phyloP scores from a whole-genome alignment of 2,797 vertebrate genomes.

The Danio jaintianensis region DNA sequence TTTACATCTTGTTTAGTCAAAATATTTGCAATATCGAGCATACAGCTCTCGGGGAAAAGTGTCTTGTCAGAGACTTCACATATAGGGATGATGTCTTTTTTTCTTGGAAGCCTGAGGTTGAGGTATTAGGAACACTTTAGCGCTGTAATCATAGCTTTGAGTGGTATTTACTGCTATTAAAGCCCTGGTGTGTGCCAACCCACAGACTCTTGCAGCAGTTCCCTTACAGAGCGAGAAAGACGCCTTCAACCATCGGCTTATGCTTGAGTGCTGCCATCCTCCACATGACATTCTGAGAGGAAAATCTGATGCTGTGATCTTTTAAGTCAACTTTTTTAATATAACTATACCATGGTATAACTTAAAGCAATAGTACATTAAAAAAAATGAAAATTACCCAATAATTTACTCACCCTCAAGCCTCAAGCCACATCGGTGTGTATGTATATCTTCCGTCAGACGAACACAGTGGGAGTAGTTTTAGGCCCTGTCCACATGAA shows the following conservation, averaged over 20 bases:
- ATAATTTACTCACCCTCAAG: too few species aligned
- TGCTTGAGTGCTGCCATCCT: slow-evolving; percentile 17
- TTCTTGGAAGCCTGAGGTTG: slow-evolving; percentile 54
- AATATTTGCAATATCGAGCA: not conserved
- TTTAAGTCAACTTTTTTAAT: too few species aligned
- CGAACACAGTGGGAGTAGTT: too few species aligned
- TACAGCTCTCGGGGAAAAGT: slow-evolving; percentile 21
- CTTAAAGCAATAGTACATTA: too few species aligned
- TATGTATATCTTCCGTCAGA: too few species aligned
- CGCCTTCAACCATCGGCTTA: slow-evolving; percentile 7
- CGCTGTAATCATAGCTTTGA: slow-evolving; percentile 63
- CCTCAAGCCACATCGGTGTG: too few species aligned
- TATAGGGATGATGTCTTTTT: slow-evolving; percentile 54
- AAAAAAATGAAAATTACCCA: too few species aligned
- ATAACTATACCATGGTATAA: too few species aligned
- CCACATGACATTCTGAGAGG: not conserved
- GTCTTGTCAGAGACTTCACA: slow-evolving; percentile 56
- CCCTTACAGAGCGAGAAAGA: slow-evolving; percentile 39
- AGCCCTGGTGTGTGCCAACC: slow-evolving; percentile 59
- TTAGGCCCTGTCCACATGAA: too few species aligned
- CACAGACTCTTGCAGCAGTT: slow-evolving; percentile 52
- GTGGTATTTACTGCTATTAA: slow-evolving; percentile 68
- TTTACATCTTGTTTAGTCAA: not conserved
- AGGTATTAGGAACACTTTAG: slow-evolving; percentile 63
- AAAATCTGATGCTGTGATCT: slow-evolving; percentile 17